Percentiles rank a stretch among this genome's conserved stretches.
Evolutionary conservation across 1,140 invertebrate genomes (phyloP).

Genomic region (Cydia splendana): DNA sequence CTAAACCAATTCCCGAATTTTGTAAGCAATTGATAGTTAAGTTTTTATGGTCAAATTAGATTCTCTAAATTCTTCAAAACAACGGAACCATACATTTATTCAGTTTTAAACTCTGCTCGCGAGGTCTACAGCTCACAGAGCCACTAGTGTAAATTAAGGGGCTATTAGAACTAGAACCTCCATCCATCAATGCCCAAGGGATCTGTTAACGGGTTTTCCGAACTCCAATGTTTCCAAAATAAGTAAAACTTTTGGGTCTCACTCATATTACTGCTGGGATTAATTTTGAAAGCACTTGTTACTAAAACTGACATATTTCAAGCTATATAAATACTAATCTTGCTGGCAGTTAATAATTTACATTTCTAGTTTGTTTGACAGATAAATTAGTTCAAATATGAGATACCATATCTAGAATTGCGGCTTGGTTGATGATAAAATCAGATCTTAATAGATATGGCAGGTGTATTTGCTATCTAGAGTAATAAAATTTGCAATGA

Average conservation of each 20-base stretch:
- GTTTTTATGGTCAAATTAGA: too few relatives aligned
- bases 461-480: slow-evolving; percentile 6
- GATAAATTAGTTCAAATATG: slow-evolving; percentile 22
- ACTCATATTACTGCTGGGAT: slow-evolving; percentile 39
- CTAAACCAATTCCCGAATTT: too few relatives aligned
- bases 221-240: slow-evolving; percentile 48
- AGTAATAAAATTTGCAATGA: not conserved
- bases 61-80: too few relatives aligned
- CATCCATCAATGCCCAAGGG: slow-evolving; percentile 26
- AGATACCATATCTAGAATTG: slow-evolving; percentile 20
- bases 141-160: slow-evolving; percentile 6
- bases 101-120: too few relatives aligned
- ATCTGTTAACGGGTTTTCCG: slow-evolving; percentile 34
- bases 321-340: slow-evolving; percentile 22
- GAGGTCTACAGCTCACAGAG: too few relatives aligned
- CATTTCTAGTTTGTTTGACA: slow-evolving; percentile 24
- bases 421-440: slow-evolving; percentile 12
- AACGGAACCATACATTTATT: too few relatives aligned
- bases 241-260: slow-evolving; percentile 47
- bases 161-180: slow-evolving; percentile 12
- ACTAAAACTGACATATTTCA: slow-evolving; percentile 29
- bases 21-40: too few relatives aligned
- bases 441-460: slow-evolving; percentile 10
- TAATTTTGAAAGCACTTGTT: slow-evolving; percentile 38
- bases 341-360: slow-evolving; percentile 26